These are phyloP conservation scores for Chrysemys picta DNA, from an alignment of 2,113 vertebrate genomes.

Conservation along the genomic window DNA sequence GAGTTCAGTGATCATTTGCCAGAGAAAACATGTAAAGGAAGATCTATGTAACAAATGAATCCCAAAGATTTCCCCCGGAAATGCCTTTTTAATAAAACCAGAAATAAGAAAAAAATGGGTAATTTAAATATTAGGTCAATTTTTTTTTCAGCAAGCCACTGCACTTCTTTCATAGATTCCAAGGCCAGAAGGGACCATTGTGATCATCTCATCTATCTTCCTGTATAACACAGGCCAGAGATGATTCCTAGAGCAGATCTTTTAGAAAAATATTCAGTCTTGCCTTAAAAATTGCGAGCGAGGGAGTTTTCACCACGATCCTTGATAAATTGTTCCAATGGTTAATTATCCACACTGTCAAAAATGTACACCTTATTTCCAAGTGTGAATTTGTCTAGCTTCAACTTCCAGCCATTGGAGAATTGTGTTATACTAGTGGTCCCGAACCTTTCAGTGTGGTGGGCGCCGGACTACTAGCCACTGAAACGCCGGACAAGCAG, in stretches of 20 bases:
- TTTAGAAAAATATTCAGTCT: not conserved
- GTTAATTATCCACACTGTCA: not conserved
- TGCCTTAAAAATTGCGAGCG: not conserved
- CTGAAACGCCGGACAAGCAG: too few species aligned
- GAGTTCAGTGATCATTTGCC: constrained; percentile 52
- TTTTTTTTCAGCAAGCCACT: not conserved
- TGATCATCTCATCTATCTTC: not conserved
- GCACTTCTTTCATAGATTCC: not conserved
- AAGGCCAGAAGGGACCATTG: not conserved
- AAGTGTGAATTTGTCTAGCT: not conserved
- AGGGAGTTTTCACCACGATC: not conserved
- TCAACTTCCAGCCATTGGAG: not conserved
- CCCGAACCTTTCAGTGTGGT: too few species aligned
- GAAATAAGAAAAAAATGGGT: not conserved
- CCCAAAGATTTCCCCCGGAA: constrained; percentile 32
- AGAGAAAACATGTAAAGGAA: constrained; percentile 29
- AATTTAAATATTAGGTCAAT: not conserved
- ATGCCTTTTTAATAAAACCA: constrained; percentile 20
- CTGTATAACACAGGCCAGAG: not conserved
- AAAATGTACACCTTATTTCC: not conserved
- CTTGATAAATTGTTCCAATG: not conserved
- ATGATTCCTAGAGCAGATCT: not conserved
- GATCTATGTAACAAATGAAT: constrained; percentile 40
- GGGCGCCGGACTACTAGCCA: too few species aligned
- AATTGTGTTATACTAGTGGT: not conserved